phyloP scores from a whole-genome alignment of 2,113 vertebrate genomes.

The Narcine bancroftii region DNA sequence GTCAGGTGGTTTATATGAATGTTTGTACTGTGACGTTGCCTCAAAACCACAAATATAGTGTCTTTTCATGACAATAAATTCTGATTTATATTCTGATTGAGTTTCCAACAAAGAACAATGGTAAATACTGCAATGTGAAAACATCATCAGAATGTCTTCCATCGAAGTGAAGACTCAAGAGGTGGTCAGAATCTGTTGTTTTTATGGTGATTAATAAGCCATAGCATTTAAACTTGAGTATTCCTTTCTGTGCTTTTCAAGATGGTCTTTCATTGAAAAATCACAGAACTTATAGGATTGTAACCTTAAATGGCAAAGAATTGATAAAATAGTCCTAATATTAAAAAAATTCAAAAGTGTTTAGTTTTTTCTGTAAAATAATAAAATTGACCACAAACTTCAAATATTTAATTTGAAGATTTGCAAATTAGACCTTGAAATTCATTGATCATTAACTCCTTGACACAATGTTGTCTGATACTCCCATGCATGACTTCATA shows the following conservation, averaged over 20 bases:
- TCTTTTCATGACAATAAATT: no score
- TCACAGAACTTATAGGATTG: neutral
- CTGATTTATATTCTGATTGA: no score
- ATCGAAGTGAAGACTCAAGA: neutral
- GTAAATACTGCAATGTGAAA: neutral
- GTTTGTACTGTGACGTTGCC: no score
- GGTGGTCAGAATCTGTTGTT: neutral
- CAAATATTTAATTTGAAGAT: neutral
- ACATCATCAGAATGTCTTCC: neutral
- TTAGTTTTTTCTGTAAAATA: neutral
- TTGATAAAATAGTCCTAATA: neutral
- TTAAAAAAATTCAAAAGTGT: neutral
- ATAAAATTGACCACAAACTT: neutral
- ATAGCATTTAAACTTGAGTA: neutral
- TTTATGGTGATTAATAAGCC: neutral
- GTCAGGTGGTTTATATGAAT: no score
- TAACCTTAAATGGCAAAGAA: neutral
- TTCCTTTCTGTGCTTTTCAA: neutral
- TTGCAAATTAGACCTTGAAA: conserved; percentile 22
- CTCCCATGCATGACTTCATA: neutral
- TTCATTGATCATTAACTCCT: conserved; percentile 29
- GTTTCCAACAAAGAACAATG: no score
- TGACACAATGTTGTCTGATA: neutral
- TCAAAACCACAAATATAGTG: no score
- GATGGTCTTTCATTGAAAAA: neutral